phyloP scores from a whole-genome alignment of 2,113 vertebrate species.

The Marcusenius ussheri region DNA sequence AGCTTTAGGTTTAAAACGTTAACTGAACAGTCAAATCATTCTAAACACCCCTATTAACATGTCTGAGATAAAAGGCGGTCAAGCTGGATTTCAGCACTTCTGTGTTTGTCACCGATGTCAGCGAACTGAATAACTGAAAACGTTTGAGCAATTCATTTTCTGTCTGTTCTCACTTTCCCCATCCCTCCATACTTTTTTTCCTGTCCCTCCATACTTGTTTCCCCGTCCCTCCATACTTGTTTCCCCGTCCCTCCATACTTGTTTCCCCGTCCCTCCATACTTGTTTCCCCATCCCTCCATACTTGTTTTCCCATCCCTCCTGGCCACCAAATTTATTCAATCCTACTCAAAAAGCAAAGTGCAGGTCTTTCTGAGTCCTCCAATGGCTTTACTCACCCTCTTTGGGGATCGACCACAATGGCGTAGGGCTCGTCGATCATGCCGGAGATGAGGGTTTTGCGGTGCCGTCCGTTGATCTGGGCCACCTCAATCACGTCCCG shows the following conservation, averaged over 20 bases:
- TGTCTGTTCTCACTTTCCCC: neutral
- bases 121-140: neutral
- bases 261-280: neutral
- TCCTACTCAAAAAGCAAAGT: neutral
- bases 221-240: neutral
- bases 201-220: no score
- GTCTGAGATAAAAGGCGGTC: neutral
- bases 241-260: neutral
- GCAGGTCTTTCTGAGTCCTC: neutral
- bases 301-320: neutral
- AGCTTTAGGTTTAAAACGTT: neutral
- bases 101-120: neutral
- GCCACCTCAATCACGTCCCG: conserved; percentile 94
- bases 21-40: neutral
- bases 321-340: neutral
- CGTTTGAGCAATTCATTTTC: neutral
- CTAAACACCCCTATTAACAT: neutral
- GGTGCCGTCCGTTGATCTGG: conserved; percentile 85
- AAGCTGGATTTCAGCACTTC: neutral
- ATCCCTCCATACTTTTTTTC: neutral
- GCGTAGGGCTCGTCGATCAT: conserved; percentile 97
- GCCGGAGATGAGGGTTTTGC: conserved; percentile 90
- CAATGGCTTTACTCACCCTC: conserved; percentile 61
- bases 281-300: neutral
- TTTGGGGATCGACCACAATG: conserved; percentile 84